A percentile compares a stretch with the other conserved stretches of the same genome.
Evolutionary conservation across 37 sponge, comb jelly and placozoan species (phyloP).

Genomic region (Beroe ovata): DNA sequence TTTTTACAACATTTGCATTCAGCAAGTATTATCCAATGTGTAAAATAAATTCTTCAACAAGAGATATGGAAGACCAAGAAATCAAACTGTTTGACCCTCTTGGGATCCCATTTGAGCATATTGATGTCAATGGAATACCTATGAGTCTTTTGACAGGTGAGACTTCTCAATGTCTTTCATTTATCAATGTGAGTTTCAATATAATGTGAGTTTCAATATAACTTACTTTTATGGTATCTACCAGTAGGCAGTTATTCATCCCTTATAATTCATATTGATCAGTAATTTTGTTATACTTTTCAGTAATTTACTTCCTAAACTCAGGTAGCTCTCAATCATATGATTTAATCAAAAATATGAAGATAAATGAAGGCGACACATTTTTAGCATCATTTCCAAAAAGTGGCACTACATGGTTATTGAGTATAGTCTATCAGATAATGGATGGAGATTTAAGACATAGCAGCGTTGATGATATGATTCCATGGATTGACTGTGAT

Average conservation of each 20-base stretch:
- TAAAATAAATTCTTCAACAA: too few species aligned
- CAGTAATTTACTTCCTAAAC: too few species aligned
- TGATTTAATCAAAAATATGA: constrained; percentile 8
- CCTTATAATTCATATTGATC: too few species aligned
- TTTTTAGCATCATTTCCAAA: constrained; percentile 53
- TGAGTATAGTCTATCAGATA: constrained; percentile 15
- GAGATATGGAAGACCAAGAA: neutral
- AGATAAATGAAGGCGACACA: neutral
- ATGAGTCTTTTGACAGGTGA: constrained; percentile 53
- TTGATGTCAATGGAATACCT: constrained; percentile 18
- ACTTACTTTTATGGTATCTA: too few species aligned
- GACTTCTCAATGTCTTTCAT: too few species aligned
- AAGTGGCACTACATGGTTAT: constrained; percentile 61
- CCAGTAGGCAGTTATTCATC: too few species aligned
- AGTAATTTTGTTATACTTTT: too few species aligned
- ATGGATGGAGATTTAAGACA: neutral
- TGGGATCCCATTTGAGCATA: constrained; percentile 26
- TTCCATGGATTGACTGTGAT: constrained; percentile 62
- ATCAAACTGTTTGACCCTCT: constrained; percentile 8
- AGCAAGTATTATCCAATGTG: too few species aligned
- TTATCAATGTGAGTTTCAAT: too few species aligned
- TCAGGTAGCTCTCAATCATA: neutral
- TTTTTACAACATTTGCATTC: too few species aligned
- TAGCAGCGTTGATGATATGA: neutral
- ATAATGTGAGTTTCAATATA: too few species aligned